These are phyloP conservation scores for Drosophila setosimentum DNA, from an alignment of 2,888 invertebrate genomes.

Conservation along the genomic window DNA sequence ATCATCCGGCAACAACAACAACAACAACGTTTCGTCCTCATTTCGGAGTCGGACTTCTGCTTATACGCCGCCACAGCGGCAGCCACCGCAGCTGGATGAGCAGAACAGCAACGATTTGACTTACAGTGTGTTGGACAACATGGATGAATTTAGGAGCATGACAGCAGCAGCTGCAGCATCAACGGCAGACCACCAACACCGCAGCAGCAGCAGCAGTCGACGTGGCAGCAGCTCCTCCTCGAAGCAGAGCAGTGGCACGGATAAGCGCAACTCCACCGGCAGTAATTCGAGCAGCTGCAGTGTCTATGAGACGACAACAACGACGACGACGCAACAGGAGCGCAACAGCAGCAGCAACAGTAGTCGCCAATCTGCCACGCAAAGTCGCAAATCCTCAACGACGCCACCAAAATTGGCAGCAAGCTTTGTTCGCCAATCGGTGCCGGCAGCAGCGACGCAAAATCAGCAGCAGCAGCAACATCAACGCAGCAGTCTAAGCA, in stretches of 20 bases:
- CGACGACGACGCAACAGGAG: constrained; percentile 48
- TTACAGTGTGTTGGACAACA: constrained; percentile 83
- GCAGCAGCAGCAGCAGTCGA: constrained; percentile 48
- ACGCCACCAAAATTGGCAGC: constrained; percentile 66
- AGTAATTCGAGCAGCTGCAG: constrained; percentile 71
- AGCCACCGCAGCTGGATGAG: constrained; percentile 61
- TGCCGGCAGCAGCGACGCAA: constrained; percentile 30
- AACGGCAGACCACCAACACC: constrained; percentile 43
- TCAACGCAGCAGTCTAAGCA: constrained; percentile 42
- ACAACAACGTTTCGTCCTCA: constrained; percentile 34
- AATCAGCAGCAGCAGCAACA: constrained; percentile 43
- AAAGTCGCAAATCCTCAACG: constrained; percentile 63
- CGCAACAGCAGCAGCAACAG: constrained; percentile 38
- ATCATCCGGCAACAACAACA: background rate
- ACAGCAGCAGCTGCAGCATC: constrained; percentile 45
- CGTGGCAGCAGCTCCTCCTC: constrained; percentile 51
- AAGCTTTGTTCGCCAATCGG: constrained; percentile 61
- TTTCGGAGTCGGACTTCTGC: constrained; percentile 56
- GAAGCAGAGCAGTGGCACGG: constrained; percentile 54
- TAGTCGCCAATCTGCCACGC: constrained; percentile 21
- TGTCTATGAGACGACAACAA: constrained; percentile 53
- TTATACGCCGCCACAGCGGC: constrained; percentile 73
- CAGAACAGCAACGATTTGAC: constrained; percentile 80
- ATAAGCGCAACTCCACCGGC: constrained; percentile 72
- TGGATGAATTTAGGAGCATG: constrained; percentile 81